A percentile compares a stretch with the other conserved stretches of the same genome.
Evolutionary conservation across 2,113 vertebrate species (phyloP).

Genomic region (Falco punctatus): DNA sequence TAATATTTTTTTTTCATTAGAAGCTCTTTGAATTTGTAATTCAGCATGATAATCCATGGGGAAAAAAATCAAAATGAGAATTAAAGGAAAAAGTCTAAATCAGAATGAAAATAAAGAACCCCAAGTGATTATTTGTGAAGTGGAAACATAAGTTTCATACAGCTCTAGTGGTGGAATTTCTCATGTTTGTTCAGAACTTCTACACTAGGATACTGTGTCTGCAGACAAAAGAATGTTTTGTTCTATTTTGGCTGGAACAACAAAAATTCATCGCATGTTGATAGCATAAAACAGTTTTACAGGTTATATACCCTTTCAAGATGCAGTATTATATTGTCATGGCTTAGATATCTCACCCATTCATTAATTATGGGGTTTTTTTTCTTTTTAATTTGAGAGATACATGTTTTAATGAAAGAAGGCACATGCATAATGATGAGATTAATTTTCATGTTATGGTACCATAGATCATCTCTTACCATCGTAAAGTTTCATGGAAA

Average conservation of each 20-base stretch:
- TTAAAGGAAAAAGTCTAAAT: not conserved
- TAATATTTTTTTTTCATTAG: not conserved
- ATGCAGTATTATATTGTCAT: not conserved
- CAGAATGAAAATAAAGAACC: not conserved
- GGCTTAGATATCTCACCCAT: not conserved
- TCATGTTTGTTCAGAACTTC: not conserved
- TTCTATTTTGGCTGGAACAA: not conserved
- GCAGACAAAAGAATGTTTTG: not conserved
- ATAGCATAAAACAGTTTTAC: not conserved
- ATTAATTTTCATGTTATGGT: not conserved
- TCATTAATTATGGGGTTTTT: not conserved
- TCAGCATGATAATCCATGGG: not conserved
- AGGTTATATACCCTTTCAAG: not conserved
- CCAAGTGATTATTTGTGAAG: not conserved
- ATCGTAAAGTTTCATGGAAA: not conserved
- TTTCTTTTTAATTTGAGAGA: not conserved
- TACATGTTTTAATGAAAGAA: not conserved
- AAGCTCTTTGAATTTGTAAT: not conserved
- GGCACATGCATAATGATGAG: not conserved
- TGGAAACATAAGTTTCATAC: not conserved
- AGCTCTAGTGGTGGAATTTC: conserved; percentile 15
- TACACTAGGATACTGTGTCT: not conserved
- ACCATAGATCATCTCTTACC: not conserved
- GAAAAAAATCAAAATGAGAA: not conserved
- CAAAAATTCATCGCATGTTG: not conserved